Percentiles rank a stretch among this genome's conserved stretches.
These are phyloP conservation scores for Numenius arquata DNA, from an alignment of 2,113 vertebrate genomes.

Conservation along the genomic window DNA sequence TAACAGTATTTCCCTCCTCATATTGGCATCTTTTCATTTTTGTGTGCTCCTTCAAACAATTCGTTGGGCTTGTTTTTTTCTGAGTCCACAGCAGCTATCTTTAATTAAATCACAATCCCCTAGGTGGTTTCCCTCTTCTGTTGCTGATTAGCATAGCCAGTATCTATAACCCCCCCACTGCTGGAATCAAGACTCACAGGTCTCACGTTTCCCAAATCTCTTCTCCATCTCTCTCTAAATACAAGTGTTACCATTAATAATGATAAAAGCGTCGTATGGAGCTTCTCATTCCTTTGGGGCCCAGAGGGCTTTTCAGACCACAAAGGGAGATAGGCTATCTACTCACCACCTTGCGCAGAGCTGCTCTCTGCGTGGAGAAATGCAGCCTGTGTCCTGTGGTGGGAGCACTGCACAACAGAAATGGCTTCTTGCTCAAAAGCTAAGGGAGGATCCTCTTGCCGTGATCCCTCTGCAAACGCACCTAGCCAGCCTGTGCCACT, in stretches of 20 bases:
- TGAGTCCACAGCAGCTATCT: slow-evolving; percentile 12
- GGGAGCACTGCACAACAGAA: background rate
- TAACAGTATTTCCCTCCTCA: background rate
- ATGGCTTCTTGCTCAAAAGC: background rate
- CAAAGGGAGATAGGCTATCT: background rate
- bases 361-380: background rate
- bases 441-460: background rate
- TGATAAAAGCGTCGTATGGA: background rate
- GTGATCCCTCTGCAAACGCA: background rate
- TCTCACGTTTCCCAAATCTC: slow-evolving; percentile 22
- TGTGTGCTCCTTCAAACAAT: background rate
- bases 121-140: slow-evolving; percentile 26
- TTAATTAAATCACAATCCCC: slow-evolving; percentile 68
- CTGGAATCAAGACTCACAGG: slow-evolving; percentile 19
- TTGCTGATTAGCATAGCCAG: slow-evolving; percentile 36
- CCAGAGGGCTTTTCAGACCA: background rate
- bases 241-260: slow-evolving; percentile 1
- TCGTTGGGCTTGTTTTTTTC: background rate
- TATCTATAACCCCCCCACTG: slow-evolving; percentile 11
- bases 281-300: background rate
- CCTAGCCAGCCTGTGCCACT: too few species aligned
- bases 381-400: background rate
- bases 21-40: background rate
- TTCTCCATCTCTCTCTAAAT: slow-evolving; percentile 34
- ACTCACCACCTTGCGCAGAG: background rate